Evolutionary conservation across 1,140 invertebrate species (phyloP).

Genomic region (Maniola jurtina): DNA sequence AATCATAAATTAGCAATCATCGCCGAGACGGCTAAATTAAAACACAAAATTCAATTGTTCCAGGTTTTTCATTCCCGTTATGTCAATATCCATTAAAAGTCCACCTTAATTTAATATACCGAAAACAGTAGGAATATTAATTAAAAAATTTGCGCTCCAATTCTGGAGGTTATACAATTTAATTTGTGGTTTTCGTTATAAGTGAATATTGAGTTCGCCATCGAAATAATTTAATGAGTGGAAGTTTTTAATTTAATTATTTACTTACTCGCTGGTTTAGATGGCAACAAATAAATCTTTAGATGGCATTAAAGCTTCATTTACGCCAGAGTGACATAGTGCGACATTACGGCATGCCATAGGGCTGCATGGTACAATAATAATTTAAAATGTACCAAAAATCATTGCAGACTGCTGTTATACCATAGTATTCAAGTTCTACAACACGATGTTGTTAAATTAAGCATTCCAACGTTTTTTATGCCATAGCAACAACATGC

Average conservation of each 20-base stretch:
- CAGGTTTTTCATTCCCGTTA: conserved; percentile 14
- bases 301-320: no score
- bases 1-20: background rate
- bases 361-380: no score
- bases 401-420: no score
- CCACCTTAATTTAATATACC: conserved; percentile 17
- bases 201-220: background rate
- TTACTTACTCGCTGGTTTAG: no score
- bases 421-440: no score
- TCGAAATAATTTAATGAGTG: background rate
- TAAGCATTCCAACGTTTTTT: no score
- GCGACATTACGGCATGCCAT: no score
- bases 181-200: conserved; percentile 1
- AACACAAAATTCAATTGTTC: background rate
- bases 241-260: background rate
- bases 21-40: conserved; percentile 7
- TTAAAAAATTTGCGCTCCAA: conserved; percentile 20
- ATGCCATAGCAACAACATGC: no score
- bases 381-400: no score
- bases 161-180: background rate
- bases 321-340: no score
- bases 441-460: no score
- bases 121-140: conserved; percentile 25
- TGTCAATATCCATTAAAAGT: conserved; percentile 25
- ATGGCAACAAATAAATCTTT: no score